Conservation (phyloP, 2,797 vertebrate species). For the Pipistrellus kuhlii region DNA sequence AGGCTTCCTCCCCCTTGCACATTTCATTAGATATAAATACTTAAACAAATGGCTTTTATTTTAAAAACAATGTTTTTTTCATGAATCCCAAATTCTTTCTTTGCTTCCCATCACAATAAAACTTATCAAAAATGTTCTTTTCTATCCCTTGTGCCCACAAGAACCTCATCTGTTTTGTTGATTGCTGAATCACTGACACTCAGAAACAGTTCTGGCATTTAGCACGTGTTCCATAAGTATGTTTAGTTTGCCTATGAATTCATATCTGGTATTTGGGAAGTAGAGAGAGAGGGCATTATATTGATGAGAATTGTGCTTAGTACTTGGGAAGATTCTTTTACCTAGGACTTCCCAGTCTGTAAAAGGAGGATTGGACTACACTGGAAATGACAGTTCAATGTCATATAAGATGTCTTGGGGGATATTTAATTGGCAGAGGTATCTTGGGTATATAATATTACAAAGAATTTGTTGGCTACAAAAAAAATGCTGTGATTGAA, state of each 20-base stretch:
- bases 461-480: background rate
- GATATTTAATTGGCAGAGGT: background rate
- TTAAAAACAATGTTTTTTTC: too few relatives aligned
- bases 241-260: background rate
- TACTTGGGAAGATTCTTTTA: background rate
- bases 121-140: background rate
- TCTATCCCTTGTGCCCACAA: fast-evolving
- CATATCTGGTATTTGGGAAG: background rate
- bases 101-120: background rate
- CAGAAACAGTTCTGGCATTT: background rate
- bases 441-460: background rate
- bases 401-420: background rate
- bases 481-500: background rate
- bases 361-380: background rate
- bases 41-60: background rate
- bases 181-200: background rate
- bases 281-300: background rate
- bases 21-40: fast-evolving
- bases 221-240: background rate
- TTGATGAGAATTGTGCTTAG: fast-evolving
- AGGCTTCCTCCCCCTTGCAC: background rate
- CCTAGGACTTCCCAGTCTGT: background rate
- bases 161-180: background rate
- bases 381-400: background rate
- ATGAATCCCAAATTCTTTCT: background rate